Conservation (phyloP, 2,113 vertebrate genomes). For the Larimichthys crocea region DNA sequence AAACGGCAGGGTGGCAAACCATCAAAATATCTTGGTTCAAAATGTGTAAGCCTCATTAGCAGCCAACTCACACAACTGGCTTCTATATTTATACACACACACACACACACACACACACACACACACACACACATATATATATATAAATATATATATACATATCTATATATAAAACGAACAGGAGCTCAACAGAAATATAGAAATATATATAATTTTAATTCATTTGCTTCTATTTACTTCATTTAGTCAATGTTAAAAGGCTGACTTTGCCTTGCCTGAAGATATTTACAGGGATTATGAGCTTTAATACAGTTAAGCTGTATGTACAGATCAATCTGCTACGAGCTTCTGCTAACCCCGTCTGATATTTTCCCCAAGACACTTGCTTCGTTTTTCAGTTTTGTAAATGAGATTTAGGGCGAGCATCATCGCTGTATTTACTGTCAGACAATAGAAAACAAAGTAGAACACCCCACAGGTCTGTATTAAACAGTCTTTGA, state of each 20-base stretch:
- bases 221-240: slow-evolving; percentile 80
- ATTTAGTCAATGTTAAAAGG: slow-evolving; percentile 83
- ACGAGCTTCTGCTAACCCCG: slow-evolving; percentile 64
- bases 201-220: slow-evolving; percentile 60
- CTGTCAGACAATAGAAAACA: slow-evolving; percentile 62
- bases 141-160: slow-evolving; percentile 45
- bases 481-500: slow-evolving; percentile 40
- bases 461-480: slow-evolving; percentile 49
- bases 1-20: slow-evolving; percentile 90
- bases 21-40: slow-evolving; percentile 84
- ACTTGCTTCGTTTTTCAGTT: slow-evolving; percentile 38
- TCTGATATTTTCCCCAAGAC: slow-evolving; percentile 49
- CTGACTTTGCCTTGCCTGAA: slow-evolving; percentile 81
- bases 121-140: slow-evolving; percentile 33
- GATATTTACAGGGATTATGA: slow-evolving; percentile 85
- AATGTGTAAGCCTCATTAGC: slow-evolving; percentile 89
- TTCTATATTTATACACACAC: slow-evolving; percentile 65
- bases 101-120: too few species aligned
- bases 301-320: slow-evolving; percentile 78
- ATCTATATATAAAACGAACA: slow-evolving; percentile 62
- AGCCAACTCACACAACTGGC: slow-evolving; percentile 79
- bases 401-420: slow-evolving; percentile 54
- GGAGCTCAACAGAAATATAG: slow-evolving; percentile 60
- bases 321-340: slow-evolving; percentile 77
- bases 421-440: slow-evolving; percentile 39